phyloP scores from a whole-genome alignment of 2,113 vertebrate genomes.

The Antidorcas marsupialis region DNA sequence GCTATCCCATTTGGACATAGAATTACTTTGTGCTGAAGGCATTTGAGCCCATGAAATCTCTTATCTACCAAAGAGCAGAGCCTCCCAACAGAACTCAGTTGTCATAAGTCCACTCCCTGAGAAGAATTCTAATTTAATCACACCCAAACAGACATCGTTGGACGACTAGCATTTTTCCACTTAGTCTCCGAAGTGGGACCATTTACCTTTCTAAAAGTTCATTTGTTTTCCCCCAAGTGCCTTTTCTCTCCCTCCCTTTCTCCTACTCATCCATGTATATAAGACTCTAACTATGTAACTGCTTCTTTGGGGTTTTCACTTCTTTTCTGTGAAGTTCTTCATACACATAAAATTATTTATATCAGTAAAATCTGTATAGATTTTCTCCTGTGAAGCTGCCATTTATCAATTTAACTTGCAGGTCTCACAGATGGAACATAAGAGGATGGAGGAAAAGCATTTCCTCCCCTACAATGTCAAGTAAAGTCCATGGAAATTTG shows the following conservation, averaged over 20 bases:
- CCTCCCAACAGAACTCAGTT: background rate
- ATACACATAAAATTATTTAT: background rate
- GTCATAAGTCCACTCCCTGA: background rate
- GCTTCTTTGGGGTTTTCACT: background rate
- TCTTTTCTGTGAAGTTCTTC: background rate
- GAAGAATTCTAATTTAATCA: background rate
- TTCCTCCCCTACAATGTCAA: background rate
- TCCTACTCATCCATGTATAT: background rate
- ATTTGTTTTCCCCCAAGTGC: background rate
- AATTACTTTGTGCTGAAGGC: background rate
- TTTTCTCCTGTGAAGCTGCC: background rate
- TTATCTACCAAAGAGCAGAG: background rate
- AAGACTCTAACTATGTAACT: background rate
- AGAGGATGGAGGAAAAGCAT: background rate
- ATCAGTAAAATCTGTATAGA: background rate
- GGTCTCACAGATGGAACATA: background rate
- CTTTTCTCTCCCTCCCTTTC: background rate
- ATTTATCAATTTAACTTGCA: background rate
- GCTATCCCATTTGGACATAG: background rate
- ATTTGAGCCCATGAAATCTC: background rate
- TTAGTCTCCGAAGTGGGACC: background rate
- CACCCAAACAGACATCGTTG: background rate
- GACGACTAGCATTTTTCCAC: background rate
- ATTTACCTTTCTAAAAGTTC: background rate
- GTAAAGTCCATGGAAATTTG: background rate